Base-by-base conservation (phyloP, 2,888 invertebrate genomes). In the Catocala nupta region DNA sequence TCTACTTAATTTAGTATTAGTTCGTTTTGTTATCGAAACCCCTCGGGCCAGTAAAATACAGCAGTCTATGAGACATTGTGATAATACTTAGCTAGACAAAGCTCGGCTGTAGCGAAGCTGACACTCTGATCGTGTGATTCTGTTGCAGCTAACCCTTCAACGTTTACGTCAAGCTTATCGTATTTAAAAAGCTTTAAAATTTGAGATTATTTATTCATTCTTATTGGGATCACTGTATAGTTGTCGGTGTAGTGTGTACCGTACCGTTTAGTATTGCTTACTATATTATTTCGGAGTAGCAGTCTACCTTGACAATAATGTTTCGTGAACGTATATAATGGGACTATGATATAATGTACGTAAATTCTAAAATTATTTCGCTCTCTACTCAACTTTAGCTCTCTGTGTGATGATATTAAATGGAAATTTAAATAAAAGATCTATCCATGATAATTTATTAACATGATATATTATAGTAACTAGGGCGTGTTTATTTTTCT, bases 1-100 rank as follows among this genome's bases (percentile, higher is more conserved):
- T 90, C 89, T 92, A 93, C 92, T 94, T 93, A 93, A 92, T 92
- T 93, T 92, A 93, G 91, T 90, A 81, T 86, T 90, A 91, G 90
- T 91, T 90, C 83, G 83, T 88, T 77, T 90, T 88, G 86, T 88
- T 86, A 81, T 84, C 82, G 81, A 86, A 85, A 85, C 88, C 90
- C 90, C 86, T 82, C 87, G 91, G 93, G 93, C 93, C 93, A 93
- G 93, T 92, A 92, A 86, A 80, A 84, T 86, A 83, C 88, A 88
- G 78, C 87, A 86, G 92, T 93, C 93, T 93, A 80, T 88, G 90
- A 93, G 93, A 93, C 92, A 90, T 90, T 93, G 93, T 94, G 93
- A 93, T 94, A 91, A 85, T 87, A 87, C 84, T 88, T 89, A 90
- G 86, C 88, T 87, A 89, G 85, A 83, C 83, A 83, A 78, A 76